Evolutionary conservation across 2,797 vertebrate genomes (phyloP).

Genomic region (Malurus splendens): DNA sequence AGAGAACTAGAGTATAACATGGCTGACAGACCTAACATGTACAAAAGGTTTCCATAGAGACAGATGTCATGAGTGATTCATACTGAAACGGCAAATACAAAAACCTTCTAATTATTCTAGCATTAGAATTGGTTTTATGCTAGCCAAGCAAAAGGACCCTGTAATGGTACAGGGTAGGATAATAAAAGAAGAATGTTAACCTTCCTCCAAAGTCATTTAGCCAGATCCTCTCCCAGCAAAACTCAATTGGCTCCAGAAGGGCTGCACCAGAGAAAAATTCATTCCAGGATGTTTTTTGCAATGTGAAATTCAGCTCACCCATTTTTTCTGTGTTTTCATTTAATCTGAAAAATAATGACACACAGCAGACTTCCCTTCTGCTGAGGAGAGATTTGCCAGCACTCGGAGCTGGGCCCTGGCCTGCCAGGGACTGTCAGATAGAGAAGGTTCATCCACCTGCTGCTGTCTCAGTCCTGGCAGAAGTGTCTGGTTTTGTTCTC

Average conservation of each 20-base stretch:
- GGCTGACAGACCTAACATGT: not conserved
- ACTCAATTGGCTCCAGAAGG: conserved; percentile 45
- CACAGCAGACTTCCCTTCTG: not conserved
- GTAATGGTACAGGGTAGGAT: conserved; percentile 29
- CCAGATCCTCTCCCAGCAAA: conserved; percentile 11
- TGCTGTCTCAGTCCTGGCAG: not conserved
- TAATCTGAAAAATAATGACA: not conserved
- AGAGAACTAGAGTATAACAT: conserved; percentile 9
- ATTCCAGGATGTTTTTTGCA: conserved; percentile 6
- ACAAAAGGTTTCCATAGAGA: conserved; percentile 25
- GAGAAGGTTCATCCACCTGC: conserved; percentile 2
- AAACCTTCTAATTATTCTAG: conserved; percentile 44
- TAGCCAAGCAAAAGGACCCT: conserved; percentile 10
- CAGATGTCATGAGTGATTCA: not conserved
- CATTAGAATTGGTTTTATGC: conserved; percentile 11
- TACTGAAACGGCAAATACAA: not conserved
- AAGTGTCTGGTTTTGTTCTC: not conserved
- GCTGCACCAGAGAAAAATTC: not conserved
- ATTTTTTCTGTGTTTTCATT: not conserved
- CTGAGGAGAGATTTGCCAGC: not conserved
- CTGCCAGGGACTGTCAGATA: not conserved
- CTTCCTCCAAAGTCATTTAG: conserved; percentile 35
- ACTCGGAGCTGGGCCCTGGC: not conserved
- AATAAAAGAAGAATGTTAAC: conserved; percentile 46
- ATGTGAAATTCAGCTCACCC: not conserved